phyloP scores from a whole-genome alignment of 2,797 vertebrate species.

The Trematomus bernacchii region DNA sequence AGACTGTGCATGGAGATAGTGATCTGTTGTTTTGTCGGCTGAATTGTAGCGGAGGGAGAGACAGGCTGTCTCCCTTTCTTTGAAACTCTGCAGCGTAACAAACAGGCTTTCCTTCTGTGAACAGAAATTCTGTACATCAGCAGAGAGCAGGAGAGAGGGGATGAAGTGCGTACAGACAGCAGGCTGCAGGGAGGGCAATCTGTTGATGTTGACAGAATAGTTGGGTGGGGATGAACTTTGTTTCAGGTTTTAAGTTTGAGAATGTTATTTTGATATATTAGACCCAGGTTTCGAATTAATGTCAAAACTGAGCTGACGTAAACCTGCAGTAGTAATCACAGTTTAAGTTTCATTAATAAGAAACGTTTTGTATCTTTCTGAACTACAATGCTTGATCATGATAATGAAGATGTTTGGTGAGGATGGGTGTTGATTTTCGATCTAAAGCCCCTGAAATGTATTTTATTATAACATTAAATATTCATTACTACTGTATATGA shows the following conservation, averaged over 20 bases:
- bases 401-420: neutral
- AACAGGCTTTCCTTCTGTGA: conserved; percentile 87
- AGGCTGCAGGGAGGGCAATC: conserved; percentile 50
- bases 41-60: conserved; percentile 69
- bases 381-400: neutral
- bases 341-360: too few relatives aligned
- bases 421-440: neutral
- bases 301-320: neutral
- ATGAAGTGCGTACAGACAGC: conserved; percentile 67
- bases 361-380: neutral
- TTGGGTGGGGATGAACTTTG: conserved; percentile 44
- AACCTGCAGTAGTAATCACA: neutral
- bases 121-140: conserved; percentile 86
- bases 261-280: neutral
- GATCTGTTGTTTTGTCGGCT: conserved; percentile 81
- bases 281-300: neutral
- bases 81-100: conserved; percentile 86
- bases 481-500: neutral
- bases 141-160: conserved; percentile 78
- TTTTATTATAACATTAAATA: neutral
- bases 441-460: neutral
- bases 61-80: conserved; percentile 80
- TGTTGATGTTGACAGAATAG: conserved; percentile 74
- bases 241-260: conserved; percentile 33
- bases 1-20: conserved; percentile 70